Evolutionary conservation across 2,797 vertebrate species (phyloP), one percentile per base, ranked within the genome.

Genomic region (Spinus pinus): DNA sequence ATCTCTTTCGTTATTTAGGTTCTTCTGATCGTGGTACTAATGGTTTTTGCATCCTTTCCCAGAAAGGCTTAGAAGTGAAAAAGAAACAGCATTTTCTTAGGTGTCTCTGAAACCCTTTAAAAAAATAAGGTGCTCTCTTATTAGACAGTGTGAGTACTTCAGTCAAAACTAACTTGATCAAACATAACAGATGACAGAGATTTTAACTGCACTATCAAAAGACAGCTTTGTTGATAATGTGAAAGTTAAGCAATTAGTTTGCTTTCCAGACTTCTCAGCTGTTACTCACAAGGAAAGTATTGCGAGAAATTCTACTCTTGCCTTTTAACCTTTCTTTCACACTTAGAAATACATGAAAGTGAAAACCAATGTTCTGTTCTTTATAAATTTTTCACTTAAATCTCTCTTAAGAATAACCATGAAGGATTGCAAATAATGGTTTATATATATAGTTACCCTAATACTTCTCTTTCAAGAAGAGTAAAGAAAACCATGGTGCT

Each of bases 241-340:
- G 42, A 25, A 87, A 89, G 79, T 82, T 89, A 92, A 91, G 71
- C 81, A 84, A 70, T 88, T 94, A 69, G 58, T 82, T 92, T 94
- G 33, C 79, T 85, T 94, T 94, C 51, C 84, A 91, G 79, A 89
- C 17, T 91, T 85, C 51, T 93, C 84, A 92, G 74, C 67, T 86
- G 75, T 92, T 96, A 57, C 35, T 93, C 71, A 89, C 75, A 82
- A 82, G 44, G 74, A 82, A 85, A 18, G 67, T 81, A 87, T 70
- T 94, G 78, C 88, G 41, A 73, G 81, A 93, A 92, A 88, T 88
- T 90, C 70, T 93, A 6, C 41, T 81, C 35, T 49, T 93, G 60
- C 53, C 78, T 82, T 92, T 91, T 64, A 93, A 71, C 67, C 42
- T 82, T 92, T 89, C 27, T 20, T 89, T 94, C 67, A 46, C 75